Base-by-base conservation (phyloP, 2,888 invertebrate species). In the Protodeltote pygarga region DNA sequence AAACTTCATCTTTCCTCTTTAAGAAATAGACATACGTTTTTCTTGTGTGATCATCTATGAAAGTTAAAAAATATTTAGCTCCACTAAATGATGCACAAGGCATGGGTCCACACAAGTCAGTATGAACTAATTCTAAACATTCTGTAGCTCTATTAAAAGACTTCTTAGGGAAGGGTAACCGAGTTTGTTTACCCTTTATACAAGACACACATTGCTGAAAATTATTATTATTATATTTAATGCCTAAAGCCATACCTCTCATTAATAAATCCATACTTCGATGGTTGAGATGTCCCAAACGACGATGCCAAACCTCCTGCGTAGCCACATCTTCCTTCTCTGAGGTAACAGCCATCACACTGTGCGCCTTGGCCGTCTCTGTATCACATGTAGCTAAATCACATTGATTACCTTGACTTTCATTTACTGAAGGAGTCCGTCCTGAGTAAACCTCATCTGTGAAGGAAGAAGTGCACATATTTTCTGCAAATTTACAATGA, bases 111-210 rank as follows among this genome's bases (percentile, higher is more conserved):
- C 50, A 53, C 11, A 60, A 8, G 33, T 58, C 59, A 5, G 59
- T 21, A 10, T 66, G 60, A 1, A 66, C 13, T n/a, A n/a, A n/a
- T n/a, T n/a, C n/a, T n/a, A n/a, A 5, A 41, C 9, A 5, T 34
- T 27, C 31, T n/a, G 17, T 29, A 3, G 42, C 31, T 38, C 49
- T 29, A 2, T 15, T 45, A n/a, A 17, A 19, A 14, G 25, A 35
- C 5, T 14, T 34, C 2, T 39, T 28, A 11, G 41, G 34, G 45
- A 66, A 68, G 6, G 65, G 60, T 32, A 55, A 24, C 10, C 54
- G 33, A 5, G 39, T 40, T 23, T 65, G 69, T 15, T 71, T 71
- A 0, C 65, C 65, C 19, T 62, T 59, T 34, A 65, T 55, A 21
- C 67, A 67, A 5, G 49, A 16, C 5, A 31, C 31, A 28, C 55